phyloP scores from a whole-genome alignment of 2,888 invertebrate genomes.

The Scaptomyza tumidula region DNA sequence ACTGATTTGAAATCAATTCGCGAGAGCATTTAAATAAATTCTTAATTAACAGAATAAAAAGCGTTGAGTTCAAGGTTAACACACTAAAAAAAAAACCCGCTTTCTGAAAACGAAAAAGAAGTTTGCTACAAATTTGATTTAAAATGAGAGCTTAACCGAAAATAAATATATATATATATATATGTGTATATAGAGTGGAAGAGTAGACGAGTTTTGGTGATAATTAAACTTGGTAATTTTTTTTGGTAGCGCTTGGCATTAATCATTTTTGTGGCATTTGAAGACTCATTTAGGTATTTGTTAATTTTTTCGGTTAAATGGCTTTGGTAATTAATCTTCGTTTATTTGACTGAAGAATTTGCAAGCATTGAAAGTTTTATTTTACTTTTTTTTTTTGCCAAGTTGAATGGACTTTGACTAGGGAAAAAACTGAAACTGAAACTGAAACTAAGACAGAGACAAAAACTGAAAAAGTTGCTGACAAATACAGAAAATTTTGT shows the following conservation, averaged over 20 bases:
- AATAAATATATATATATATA: too few species aligned
- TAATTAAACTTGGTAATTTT: constrained; percentile 65
- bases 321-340: constrained; percentile 61
- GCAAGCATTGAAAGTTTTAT: constrained; percentile 13
- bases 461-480: constrained; percentile 25
- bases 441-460: background rate
- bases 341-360: constrained; percentile 35
- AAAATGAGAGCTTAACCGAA: constrained; percentile 30
- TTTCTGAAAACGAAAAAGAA: constrained; percentile 29
- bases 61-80: constrained; percentile 68
- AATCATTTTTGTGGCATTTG: constrained; percentile 54
- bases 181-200: constrained; percentile 18
- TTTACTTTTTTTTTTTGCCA: constrained; percentile 5
- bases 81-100: constrained; percentile 12
- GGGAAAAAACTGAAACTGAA: background rate
- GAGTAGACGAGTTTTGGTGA: constrained; percentile 13
- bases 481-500: constrained; percentile 13
- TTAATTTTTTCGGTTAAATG: constrained; percentile 36
- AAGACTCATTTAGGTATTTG: constrained; percentile 37
- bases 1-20: constrained; percentile 68
- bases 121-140: constrained; percentile 32
- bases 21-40: constrained; percentile 52
- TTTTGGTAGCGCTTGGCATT: constrained; percentile 54
- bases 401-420: constrained; percentile 73
- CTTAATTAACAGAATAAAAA: constrained; percentile 58